phyloP scores from a whole-genome alignment of 2,888 invertebrate species.

The Campoplex nolae region DNA sequence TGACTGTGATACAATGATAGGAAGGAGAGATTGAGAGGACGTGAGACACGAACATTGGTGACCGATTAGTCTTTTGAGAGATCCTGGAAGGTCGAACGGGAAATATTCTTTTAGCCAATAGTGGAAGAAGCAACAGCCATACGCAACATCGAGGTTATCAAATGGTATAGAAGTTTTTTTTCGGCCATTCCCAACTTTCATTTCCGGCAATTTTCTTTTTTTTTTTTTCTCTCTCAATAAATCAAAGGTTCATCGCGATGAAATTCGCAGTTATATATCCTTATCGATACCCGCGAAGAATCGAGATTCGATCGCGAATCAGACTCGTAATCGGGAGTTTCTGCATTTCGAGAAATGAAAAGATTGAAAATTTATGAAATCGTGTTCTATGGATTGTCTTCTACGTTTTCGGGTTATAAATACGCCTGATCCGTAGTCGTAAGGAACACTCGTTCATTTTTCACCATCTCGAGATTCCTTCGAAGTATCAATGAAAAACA shows the following conservation, averaged over 20 bases:
- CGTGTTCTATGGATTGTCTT: neutral
- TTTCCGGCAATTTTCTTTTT: neutral
- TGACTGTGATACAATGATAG: neutral
- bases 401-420: neutral
- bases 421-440: no score
- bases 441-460: no score
- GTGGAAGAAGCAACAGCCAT: slow-evolving; percentile 62
- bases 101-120: slow-evolving; percentile 32
- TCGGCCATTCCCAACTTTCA: neutral
- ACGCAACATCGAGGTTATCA: slow-evolving; percentile 59
- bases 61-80: neutral
- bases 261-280: no score
- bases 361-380: neutral
- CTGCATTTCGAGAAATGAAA: no score
- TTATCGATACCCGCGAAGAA: no score
- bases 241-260: no score
- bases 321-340: no score
- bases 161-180: neutral
- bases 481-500: neutral
- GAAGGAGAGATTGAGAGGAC: slow-evolving; percentile 25
- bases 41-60: neutral
- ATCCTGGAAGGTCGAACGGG: slow-evolving; percentile 8
- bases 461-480: neutral
- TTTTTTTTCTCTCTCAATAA: no score
- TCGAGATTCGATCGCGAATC: no score